These are phyloP conservation scores for Phoebastria nigripes DNA, from an alignment of 2,797 vertebrate species.

Conservation along the genomic window DNA sequence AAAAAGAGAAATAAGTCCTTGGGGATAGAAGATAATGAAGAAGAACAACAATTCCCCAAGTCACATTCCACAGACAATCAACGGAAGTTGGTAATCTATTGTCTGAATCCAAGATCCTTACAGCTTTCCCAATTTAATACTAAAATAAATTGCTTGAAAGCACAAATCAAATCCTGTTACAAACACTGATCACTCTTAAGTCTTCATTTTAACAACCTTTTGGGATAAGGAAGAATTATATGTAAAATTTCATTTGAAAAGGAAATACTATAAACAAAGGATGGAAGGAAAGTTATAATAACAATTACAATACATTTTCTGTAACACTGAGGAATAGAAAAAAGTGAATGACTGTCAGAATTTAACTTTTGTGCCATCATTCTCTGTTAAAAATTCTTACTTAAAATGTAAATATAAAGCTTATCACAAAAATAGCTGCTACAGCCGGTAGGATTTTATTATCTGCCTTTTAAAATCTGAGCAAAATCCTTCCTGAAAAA, in stretches of 20 bases:
- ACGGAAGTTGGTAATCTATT: conserved; percentile 60
- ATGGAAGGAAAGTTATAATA: neutral
- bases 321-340: neutral
- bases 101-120: neutral
- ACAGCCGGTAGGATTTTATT: neutral
- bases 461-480: neutral
- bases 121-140: neutral
- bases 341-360: neutral
- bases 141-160: neutral
- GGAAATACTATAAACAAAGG: neutral
- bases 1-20: conserved; percentile 58
- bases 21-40: conserved; percentile 37
- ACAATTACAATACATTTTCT: neutral
- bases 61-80: conserved; percentile 34
- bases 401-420: neutral
- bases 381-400: neutral
- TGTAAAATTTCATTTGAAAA: neutral
- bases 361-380: neutral
- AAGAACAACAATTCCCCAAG: conserved; percentile 1
- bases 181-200: neutral
- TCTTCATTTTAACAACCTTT: neutral
- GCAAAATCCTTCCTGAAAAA: neutral
- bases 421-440: neutral
- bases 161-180: neutral
- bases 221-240: neutral